Percentiles rank a stretch among this genome's conserved stretches.
phyloP scores from a whole-genome alignment of 2,888 invertebrate genomes.

The Xestobium rufovillosum region DNA sequence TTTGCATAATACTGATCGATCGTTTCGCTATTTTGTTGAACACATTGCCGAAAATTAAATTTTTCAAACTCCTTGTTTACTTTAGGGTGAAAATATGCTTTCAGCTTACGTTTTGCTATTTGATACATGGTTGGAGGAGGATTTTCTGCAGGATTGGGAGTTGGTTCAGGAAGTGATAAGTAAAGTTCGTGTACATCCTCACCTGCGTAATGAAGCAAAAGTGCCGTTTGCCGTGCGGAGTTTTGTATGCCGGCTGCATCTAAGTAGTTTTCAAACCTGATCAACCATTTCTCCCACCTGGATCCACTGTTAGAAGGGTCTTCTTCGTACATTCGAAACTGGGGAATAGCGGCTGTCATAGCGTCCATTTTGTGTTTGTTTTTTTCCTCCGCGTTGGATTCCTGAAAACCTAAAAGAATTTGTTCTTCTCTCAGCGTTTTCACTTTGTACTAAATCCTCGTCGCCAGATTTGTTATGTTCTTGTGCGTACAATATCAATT shows the following conservation, averaged over 20 bases:
- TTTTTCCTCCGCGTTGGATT: background rate
- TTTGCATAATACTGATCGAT: no score
- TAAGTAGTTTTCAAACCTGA: slow-evolving; percentile 4
- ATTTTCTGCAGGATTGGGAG: no score
- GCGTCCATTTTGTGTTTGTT: slow-evolving; percentile 4
- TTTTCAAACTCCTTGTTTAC: no score
- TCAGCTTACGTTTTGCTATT: no score
- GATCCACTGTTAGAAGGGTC: background rate
- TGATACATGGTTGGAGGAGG: no score
- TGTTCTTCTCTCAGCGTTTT: slow-evolving; percentile 5
- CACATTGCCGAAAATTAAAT: no score
- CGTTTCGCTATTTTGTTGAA: no score
- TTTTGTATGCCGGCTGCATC: background rate
- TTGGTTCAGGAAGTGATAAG: no score
- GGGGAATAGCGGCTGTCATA: background rate
- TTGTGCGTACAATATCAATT: no score
- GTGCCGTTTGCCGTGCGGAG: background rate
- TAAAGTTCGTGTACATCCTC: slow-evolving; percentile 1
- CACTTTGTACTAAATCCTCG: no score
- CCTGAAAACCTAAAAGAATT: slow-evolving; percentile 5
- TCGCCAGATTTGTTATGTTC: no score
- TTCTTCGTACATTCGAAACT: background rate
- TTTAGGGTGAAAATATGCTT: no score
- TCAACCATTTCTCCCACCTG: slow-evolving; percentile 5
- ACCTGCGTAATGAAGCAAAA: background rate